Conservation (phyloP, 1,140 invertebrate genomes). For the Psix sp. region DNA sequence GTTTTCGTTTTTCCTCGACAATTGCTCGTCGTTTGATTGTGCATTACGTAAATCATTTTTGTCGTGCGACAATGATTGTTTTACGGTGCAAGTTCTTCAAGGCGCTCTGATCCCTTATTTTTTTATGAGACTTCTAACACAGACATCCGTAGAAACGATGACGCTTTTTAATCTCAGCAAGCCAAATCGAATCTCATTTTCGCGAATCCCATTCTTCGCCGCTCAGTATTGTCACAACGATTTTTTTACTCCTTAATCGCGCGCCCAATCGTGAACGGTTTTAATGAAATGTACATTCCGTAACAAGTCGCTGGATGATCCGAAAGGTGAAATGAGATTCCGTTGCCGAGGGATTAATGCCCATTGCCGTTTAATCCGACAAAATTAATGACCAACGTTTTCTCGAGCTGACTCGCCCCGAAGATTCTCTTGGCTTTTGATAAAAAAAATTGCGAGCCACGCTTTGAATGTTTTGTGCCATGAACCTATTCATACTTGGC, state of each 20-base stretch:
- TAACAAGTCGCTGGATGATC: conserved; percentile 66
- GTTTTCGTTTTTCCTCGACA: conserved; percentile 12
- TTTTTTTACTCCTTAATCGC: conserved; percentile 65
- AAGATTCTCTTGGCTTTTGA: conserved; percentile 62
- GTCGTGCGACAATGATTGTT: conserved; percentile 7
- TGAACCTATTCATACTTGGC: conserved; percentile 69
- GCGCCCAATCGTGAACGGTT: conserved; percentile 64
- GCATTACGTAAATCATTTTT: conserved; percentile 31
- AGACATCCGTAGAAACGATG: conserved; percentile 25
- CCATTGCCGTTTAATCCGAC: conserved; percentile 73
- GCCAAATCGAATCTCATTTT: conserved; percentile 30
- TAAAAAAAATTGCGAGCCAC: conserved; percentile 49
- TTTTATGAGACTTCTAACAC: conserved; percentile 1
- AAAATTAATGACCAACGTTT: conserved; percentile 75
- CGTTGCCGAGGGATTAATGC: conserved; percentile 71
- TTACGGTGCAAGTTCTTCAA: not conserved
- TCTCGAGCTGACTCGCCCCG: conserved; percentile 59
- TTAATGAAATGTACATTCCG: conserved; percentile 72
- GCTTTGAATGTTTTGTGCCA: conserved; percentile 58
- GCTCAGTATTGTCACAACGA: conserved; percentile 48
- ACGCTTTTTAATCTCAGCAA: conserved; percentile 34
- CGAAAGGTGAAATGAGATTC: conserved; percentile 73
- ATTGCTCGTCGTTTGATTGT: conserved; percentile 11
- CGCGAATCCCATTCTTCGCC: conserved; percentile 35
- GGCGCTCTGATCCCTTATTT: not conserved